These are phyloP conservation scores for Drosophila santomea DNA, from an alignment of 1,140 invertebrate species.

Conservation along the genomic window DNA sequence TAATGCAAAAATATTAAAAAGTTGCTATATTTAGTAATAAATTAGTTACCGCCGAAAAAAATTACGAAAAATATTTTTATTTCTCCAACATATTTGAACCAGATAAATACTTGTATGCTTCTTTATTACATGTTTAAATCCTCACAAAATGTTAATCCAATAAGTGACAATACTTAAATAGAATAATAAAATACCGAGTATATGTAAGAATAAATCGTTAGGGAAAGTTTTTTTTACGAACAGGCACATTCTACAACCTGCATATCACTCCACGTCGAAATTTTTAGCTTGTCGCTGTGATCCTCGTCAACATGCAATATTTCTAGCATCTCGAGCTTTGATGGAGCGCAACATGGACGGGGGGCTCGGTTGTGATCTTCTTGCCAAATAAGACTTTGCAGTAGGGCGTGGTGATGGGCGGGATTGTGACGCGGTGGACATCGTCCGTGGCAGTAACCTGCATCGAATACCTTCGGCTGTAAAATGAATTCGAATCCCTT, in stretches of 20 bases:
- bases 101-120: too few relatives aligned
- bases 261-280: conserved; percentile 90
- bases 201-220: too few relatives aligned
- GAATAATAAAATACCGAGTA: too few relatives aligned
- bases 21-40: too few relatives aligned
- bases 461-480: conserved; percentile 90
- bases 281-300: conserved; percentile 87
- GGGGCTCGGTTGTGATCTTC: conserved; percentile 87
- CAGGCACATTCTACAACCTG: conserved; percentile 90
- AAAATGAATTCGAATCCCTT: conserved; percentile 89
- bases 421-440: conserved; percentile 90
- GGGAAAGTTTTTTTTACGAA: conserved; percentile 84
- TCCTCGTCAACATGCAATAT: conserved; percentile 89
- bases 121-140: too few relatives aligned
- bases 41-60: too few relatives aligned
- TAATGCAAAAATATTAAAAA: too few relatives aligned
- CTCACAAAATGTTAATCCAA: too few relatives aligned
- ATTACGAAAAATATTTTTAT: too few relatives aligned
- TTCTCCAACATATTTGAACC: too few relatives aligned
- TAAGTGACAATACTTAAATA: too few relatives aligned
- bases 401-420: conserved; percentile 89
- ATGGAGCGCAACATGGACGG: conserved; percentile 90
- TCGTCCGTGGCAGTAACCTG: conserved; percentile 89
- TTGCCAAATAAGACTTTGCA: conserved; percentile 89
- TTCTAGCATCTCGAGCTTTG: conserved; percentile 88